phyloP scores from a whole-genome alignment of 2,113 vertebrate species.

The Hippopotamus amphibius region DNA sequence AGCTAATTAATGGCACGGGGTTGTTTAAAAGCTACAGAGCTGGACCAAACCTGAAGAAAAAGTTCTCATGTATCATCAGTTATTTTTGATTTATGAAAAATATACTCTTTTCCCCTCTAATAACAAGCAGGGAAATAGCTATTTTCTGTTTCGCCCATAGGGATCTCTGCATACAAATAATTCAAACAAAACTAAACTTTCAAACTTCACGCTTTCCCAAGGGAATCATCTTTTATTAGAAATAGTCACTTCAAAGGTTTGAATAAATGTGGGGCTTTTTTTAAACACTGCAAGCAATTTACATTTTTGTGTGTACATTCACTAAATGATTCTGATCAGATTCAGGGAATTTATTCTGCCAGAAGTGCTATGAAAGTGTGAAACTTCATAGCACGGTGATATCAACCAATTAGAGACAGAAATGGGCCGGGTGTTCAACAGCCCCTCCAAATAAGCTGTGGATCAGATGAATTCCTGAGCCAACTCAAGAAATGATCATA shows the following conservation, averaged over 20 bases:
- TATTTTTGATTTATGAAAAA: constrained; percentile 74
- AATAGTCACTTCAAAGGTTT: constrained; percentile 83
- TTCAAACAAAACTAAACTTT: constrained; percentile 82
- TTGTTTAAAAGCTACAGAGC: not conserved
- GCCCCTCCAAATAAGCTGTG: constrained; percentile 41
- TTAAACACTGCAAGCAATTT: constrained; percentile 78
- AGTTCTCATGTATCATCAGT: constrained; percentile 52
- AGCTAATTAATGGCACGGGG: constrained; percentile 29
- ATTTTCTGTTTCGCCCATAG: constrained; percentile 79
- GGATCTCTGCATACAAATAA: constrained; percentile 79
- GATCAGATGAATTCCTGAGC: constrained; percentile 56
- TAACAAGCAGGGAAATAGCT: constrained; percentile 76
- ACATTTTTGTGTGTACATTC: constrained; percentile 72
- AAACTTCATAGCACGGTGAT: constrained; percentile 47
- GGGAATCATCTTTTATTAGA: constrained; percentile 84
- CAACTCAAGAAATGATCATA: constrained; percentile 32
- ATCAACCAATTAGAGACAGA: constrained; percentile 67
- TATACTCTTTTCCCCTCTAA: constrained; percentile 67
- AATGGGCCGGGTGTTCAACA: constrained; percentile 49
- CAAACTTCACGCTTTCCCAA: constrained; percentile 77
- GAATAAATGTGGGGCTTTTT: constrained; percentile 75
- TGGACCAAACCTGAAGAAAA: not conserved
- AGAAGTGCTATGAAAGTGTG: constrained; percentile 59
- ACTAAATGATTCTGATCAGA: constrained; percentile 79
- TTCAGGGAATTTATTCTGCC: constrained; percentile 57